Conservation (phyloP, 1,140 invertebrate species). For the Drosophila sproati region DNA sequence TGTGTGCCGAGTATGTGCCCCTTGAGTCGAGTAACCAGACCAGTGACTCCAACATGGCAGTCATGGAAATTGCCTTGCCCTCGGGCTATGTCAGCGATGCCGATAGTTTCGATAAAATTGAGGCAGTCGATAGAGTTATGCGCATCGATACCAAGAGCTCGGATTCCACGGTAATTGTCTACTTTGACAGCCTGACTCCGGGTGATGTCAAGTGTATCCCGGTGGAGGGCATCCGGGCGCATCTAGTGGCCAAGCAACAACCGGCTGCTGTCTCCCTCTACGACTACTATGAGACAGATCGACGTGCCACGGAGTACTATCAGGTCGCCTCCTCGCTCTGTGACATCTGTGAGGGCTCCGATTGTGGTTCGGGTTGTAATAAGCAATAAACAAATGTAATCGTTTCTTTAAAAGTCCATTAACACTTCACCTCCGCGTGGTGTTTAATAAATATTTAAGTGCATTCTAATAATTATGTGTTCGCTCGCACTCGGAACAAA, state of each 20-base stretch:
- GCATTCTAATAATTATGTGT: neutral
- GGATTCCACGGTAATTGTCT: conserved; percentile 91
- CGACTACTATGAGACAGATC: conserved; percentile 95
- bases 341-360: conserved; percentile 91
- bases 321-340: conserved; percentile 89
- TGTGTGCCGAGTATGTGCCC: conserved; percentile 87
- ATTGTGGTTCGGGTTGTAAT: conserved; percentile 86
- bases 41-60: conserved; percentile 92
- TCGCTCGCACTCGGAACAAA: neutral
- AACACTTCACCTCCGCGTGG: neutral
- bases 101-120: conserved; percentile 63
- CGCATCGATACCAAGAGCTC: conserved; percentile 91
- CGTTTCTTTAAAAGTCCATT: too few relatives aligned
- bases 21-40: conserved; percentile 35
- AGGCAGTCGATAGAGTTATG: conserved; percentile 69
- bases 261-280: conserved; percentile 95
- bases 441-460: neutral
- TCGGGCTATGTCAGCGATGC: conserved; percentile 90
- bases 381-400: conserved; percentile 35
- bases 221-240: conserved; percentile 92
- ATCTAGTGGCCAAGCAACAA: conserved; percentile 93
- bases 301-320: conserved; percentile 91
- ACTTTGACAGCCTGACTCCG: conserved; percentile 92
- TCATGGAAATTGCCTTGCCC: conserved; percentile 93
- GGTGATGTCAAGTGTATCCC: conserved; percentile 91